phyloP scores from a whole-genome alignment of 2,113 vertebrate genomes.

The Pseudorectes ferrugineus region DNA sequence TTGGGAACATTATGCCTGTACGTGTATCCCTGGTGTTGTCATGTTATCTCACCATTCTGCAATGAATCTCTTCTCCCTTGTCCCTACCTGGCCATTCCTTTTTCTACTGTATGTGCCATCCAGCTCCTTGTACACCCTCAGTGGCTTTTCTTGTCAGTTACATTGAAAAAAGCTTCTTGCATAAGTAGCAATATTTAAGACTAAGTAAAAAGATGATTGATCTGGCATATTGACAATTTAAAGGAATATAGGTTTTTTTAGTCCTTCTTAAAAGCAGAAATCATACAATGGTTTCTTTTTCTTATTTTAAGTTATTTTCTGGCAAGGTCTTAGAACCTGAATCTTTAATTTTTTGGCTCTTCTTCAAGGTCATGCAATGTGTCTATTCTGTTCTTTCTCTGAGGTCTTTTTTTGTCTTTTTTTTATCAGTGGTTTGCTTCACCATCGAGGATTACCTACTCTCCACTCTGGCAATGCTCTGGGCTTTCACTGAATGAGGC shows the following conservation, averaged over 20 bases:
- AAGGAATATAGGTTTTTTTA: background rate
- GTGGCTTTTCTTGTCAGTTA: background rate
- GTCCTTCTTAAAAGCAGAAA: background rate
- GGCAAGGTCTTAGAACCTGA: background rate
- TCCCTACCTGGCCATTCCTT: background rate
- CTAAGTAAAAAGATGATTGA: background rate
- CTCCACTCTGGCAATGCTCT: background rate
- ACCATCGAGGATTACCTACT: background rate
- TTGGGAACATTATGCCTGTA: background rate
- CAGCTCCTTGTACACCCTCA: background rate
- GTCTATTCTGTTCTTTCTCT: background rate
- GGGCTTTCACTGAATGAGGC: background rate
- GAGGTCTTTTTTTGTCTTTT: background rate
- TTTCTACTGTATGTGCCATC: background rate
- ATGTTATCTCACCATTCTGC: background rate
- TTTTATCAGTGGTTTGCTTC: background rate
- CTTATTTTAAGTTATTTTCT: background rate
- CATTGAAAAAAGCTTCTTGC: background rate
- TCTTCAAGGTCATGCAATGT: background rate
- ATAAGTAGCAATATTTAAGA: background rate
- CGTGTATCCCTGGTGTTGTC: background rate
- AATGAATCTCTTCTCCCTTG: background rate
- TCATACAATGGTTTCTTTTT: background rate
- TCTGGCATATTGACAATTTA: background rate
- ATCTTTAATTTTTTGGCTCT: background rate